These are phyloP conservation scores for Drosophila varians DNA, from an alignment of 1,140 invertebrate genomes.

Conservation along the genomic window DNA sequence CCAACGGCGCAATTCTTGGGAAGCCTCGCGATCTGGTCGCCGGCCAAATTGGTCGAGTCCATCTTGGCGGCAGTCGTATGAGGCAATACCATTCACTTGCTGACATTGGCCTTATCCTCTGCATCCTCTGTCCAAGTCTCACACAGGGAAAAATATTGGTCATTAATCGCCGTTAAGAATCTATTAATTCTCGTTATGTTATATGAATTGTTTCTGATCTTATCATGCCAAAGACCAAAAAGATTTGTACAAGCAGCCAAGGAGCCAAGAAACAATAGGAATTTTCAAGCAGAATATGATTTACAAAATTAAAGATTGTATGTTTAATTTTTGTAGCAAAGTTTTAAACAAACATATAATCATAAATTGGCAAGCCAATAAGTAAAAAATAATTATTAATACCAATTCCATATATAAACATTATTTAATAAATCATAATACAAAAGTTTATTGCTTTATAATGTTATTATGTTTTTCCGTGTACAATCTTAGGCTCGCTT, in stretches of 20 bases:
- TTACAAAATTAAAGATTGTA: too few relatives aligned
- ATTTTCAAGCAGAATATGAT: too few relatives aligned
- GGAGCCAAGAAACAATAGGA: too few relatives aligned
- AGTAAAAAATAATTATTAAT: too few relatives aligned
- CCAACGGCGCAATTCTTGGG: constrained; percentile 9
- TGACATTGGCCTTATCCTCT: constrained; percentile 49
- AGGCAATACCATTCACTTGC: constrained; percentile 67
- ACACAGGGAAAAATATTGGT: constrained; percentile 20
- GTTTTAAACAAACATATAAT: too few relatives aligned
- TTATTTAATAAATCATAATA: too few relatives aligned
- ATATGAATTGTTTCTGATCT: background rate
- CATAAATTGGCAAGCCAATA: too few relatives aligned
- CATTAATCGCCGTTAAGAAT: background rate
- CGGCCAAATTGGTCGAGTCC: constrained; percentile 35
- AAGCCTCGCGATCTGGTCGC: constrained; percentile 19
- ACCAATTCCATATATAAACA: too few relatives aligned
- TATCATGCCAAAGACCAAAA: too few relatives aligned
- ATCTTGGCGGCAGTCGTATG: constrained; percentile 32
- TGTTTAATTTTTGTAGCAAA: too few relatives aligned
- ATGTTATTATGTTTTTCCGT: constrained; percentile 9
- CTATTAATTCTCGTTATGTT: background rate
- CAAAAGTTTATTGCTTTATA: too few relatives aligned
- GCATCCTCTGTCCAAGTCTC: constrained; percentile 5
- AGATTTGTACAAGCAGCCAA: too few relatives aligned
- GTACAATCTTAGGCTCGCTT: constrained; percentile 30